A percentile compares a stretch with the other conserved stretches of the same genome.
phyloP scores from a whole-genome alignment of 1,140 invertebrate species.

The Caligus rogercresseyi region DNA sequence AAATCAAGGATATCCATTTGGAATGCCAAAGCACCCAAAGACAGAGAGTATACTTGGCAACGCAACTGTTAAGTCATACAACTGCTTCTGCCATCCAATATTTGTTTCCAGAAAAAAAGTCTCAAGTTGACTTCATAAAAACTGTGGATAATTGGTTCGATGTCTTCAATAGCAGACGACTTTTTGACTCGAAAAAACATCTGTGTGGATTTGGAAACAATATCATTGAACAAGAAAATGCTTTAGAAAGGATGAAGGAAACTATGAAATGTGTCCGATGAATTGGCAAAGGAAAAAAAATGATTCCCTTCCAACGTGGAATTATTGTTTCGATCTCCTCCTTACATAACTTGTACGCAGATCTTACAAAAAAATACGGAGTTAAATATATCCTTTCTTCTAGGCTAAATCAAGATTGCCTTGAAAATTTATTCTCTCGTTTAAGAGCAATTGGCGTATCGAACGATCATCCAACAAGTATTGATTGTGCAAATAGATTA shows the following conservation, averaged over 20 bases:
- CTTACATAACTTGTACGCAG: slow-evolving; percentile 15
- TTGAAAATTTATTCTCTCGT: slow-evolving; percentile 23
- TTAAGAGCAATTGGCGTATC: slow-evolving; percentile 20
- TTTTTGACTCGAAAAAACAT: too few species aligned
- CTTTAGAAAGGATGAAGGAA: slow-evolving; percentile 17
- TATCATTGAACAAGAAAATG: slow-evolving; percentile 15
- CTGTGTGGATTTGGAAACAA: slow-evolving; percentile 20
- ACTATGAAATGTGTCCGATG: neutral
- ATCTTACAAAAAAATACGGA: slow-evolving; percentile 6
- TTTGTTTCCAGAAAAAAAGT: neutral
- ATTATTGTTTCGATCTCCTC: slow-evolving; percentile 21
- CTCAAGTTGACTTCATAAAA: slow-evolving; percentile 21
- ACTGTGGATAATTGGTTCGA: slow-evolving; percentile 22
- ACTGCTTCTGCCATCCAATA: slow-evolving; percentile 18
- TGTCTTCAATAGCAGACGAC: too few species aligned
- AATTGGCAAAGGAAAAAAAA: slow-evolving; percentile 17
- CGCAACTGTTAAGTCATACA: slow-evolving; percentile 16
- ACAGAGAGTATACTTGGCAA: slow-evolving; percentile 3
- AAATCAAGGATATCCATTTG: slow-evolving; percentile 13
- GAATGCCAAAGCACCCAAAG: neutral
- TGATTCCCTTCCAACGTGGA: slow-evolving; percentile 23
- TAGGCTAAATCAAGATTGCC: slow-evolving; percentile 22
- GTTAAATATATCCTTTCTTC: slow-evolving; percentile 20
- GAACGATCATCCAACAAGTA: too few species aligned
- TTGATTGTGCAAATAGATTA: too few species aligned